These are phyloP conservation scores for Zaprionus camerounensis DNA, from an alignment of 1,140 invertebrate species.

Conservation along the genomic window DNA sequence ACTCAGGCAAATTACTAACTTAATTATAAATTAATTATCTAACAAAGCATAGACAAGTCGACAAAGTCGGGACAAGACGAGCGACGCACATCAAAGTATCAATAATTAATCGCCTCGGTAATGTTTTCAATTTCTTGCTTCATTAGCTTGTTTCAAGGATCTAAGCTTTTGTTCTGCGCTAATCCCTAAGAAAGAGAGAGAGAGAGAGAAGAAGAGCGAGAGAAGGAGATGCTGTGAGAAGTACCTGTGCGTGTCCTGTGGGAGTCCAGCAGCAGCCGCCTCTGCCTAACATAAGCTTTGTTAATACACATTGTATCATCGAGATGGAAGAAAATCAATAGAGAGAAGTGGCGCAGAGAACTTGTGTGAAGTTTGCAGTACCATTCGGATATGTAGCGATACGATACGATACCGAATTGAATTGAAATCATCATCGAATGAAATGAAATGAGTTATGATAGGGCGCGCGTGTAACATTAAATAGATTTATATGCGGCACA, in stretches of 20 bases:
- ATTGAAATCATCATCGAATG: constrained; percentile 4
- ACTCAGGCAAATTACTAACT: constrained; percentile 65
- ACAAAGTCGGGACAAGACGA: constrained; percentile 5
- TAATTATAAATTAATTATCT: constrained; percentile 82
- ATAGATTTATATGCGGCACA: constrained; percentile 58
- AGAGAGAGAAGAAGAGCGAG: constrained; percentile 3
- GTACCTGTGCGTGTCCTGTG: constrained; percentile 17
- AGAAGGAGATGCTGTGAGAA: neutral
- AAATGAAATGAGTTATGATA: constrained; percentile 48
- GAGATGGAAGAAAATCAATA: constrained; percentile 40
- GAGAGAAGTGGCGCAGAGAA: constrained; percentile 2
- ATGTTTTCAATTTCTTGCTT: constrained; percentile 82
- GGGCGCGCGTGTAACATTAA: constrained; percentile 44
- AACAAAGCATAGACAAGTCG: constrained; percentile 37
- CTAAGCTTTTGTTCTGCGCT: constrained; percentile 46
- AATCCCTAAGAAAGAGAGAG: constrained; percentile 37
- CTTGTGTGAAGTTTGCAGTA: constrained; percentile 1
- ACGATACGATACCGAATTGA: neutral
- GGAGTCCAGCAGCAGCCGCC: constrained; percentile 2
- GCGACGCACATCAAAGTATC: constrained; percentile 74
- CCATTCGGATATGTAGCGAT: neutral
- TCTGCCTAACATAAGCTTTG: constrained; percentile 46
- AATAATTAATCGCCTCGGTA: constrained; percentile 81
- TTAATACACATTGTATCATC: constrained; percentile 67
- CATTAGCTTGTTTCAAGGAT: constrained; percentile 66